phyloP scores from a whole-genome alignment of 1,140 invertebrate genomes.

The Sycophaga agraensis region DNA sequence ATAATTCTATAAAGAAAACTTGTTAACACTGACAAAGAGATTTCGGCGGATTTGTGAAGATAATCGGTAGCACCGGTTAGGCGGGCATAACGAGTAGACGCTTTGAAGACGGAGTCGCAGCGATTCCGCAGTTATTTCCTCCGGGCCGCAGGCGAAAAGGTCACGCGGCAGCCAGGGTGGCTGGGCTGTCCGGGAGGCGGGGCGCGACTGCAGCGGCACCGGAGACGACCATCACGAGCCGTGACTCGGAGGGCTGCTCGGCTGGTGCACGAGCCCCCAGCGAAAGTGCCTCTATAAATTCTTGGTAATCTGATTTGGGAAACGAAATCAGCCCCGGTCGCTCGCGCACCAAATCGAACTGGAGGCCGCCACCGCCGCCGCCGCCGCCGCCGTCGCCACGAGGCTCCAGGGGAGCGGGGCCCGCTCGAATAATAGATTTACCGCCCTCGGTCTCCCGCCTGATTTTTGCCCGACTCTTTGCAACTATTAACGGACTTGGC shows the following conservation, averaged over 20 bases:
- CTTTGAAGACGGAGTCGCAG: no score
- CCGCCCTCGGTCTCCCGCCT: not conserved
- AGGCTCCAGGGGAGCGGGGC: not conserved
- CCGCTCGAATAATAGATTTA: slow-evolving; percentile 31
- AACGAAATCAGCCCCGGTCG: slow-evolving; percentile 32
- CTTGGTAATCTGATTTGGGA: slow-evolving; percentile 44
- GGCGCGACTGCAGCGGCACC: not conserved
- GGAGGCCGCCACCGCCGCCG: no score
- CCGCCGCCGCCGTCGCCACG: not conserved
- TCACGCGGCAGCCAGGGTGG: not conserved
- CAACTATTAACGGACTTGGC: not conserved
- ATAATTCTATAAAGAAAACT: no score
- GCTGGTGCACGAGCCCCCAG: not conserved
- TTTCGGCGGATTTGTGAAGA: no score
- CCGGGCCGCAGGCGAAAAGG: no score
- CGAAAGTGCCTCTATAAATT: slow-evolving; percentile 46
- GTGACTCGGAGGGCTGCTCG: no score
- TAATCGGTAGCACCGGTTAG: no score
- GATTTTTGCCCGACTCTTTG: not conserved
- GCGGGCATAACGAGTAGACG: no score
- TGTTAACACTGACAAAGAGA: no score
- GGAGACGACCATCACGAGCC: not conserved
- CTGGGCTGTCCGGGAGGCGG: slow-evolving; percentile 13
- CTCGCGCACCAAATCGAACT: slow-evolving; percentile 28
- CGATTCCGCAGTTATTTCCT: no score